Evolutionary conservation across 2,888 invertebrate species (phyloP), one percentile per base, ranked within the genome.

Genomic region (Crossocerus cetratus): DNA sequence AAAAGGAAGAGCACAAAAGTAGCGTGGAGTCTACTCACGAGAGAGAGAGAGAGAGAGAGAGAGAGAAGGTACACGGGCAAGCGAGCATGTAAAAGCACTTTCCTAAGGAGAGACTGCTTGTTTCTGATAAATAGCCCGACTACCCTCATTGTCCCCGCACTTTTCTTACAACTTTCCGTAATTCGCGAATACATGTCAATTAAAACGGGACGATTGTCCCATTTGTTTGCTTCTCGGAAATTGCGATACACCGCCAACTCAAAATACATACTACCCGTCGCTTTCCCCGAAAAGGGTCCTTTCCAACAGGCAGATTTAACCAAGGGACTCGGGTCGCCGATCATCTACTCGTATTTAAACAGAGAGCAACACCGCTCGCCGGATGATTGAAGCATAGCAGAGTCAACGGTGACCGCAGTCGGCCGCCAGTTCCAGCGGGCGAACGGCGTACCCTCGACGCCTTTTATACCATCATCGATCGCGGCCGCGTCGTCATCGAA

Each of bases 401-500:
- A 62, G 67, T 63, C 60, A 65, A 18, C 59, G 64, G 63, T 61
- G 66, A 54, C 66, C 72, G 63, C 67, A 76, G 42, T 70, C 71
- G 55, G n/a, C 49, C 65, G 61, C 18, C 74, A 69, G 69, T 74
- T 76, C 70, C 66, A 69, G 49, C 68, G 75, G 23, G 71, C 63
- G 75, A 76, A 76, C 71, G 63, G 54, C 55, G 45, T 16, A 54
- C 65, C 65, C 63, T 59, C 74, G 59, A 74, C 77, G 67, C 67
- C 77, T 74, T 78, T 76, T 67, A 74, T 76, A 67, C 64, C 0
- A 32, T 49, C n/a, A 49, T 16, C 74, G 78, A 77, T 77, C 78
- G 32, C 32, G 78, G 43, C 32, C 74, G 78, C 74, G 78, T 74
- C 74, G 49, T 49, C 16, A 77, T 74, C 77, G 67, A 77, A 74